Percentiles rank a stretch among this genome's conserved stretches.
phyloP scores from a whole-genome alignment of 1,140 invertebrate species.

The Tribolium madens region DNA sequence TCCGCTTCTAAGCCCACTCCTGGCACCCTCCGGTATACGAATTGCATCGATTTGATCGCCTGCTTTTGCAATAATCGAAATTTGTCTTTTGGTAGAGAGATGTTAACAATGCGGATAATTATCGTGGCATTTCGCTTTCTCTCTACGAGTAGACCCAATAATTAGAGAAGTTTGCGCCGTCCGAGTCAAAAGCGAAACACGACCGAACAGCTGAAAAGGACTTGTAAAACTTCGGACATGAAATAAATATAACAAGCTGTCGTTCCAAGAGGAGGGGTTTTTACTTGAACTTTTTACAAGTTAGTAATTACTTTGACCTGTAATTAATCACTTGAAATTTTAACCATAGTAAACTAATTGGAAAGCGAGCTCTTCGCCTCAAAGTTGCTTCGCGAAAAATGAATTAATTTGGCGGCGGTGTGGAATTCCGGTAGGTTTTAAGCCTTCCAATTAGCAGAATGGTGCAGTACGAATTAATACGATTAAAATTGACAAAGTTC shows the following conservation, averaged over 20 bases:
- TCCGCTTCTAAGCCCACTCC: background rate
- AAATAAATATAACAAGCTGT: conserved; percentile 42
- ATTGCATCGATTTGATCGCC: conserved; percentile 9
- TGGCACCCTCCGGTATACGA: background rate
- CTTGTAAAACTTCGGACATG: conserved; percentile 27
- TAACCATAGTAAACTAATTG: conserved; percentile 48
- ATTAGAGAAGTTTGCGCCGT: conserved; percentile 43
- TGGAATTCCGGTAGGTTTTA: conserved; percentile 10
- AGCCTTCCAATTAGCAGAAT: conserved; percentile 43
- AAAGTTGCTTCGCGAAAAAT: conserved; percentile 20
- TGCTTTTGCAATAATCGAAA: conserved; percentile 19
- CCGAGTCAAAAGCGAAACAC: conserved; percentile 20
- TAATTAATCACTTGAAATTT: conserved; percentile 50
- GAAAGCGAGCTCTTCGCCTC: conserved; percentile 23
- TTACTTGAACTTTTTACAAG: conserved; percentile 43
- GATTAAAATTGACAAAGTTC: conserved; percentile 42
- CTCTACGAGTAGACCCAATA: conserved; percentile 39
- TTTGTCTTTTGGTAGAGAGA: background rate
- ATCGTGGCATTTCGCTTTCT: conserved; percentile 31
- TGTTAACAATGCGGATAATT: conserved; percentile 34
- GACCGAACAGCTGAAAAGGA: conserved; percentile 33
- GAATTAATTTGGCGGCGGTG: conserved; percentile 13
- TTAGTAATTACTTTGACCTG: conserved; percentile 48
- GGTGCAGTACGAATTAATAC: conserved; percentile 39
- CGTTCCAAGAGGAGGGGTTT: conserved; percentile 19